These are phyloP conservation scores for Drosophila willistoni DNA, from an alignment of 1,140 invertebrate species.

Conservation along the genomic window DNA sequence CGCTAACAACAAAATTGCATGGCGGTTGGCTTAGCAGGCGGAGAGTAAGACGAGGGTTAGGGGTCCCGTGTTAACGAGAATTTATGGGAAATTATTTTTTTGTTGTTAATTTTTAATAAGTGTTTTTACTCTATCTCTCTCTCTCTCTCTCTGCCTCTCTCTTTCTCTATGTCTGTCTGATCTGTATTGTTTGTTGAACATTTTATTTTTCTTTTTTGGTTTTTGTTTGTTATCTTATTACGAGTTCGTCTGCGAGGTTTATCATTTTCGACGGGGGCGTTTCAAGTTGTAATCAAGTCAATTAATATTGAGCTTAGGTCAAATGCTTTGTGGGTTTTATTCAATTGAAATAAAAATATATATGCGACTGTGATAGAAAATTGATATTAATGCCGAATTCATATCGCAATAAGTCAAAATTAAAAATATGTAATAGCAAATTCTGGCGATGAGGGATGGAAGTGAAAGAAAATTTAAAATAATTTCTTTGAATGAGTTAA, in stretches of 20 bases:
- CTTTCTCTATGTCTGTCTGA: neutral
- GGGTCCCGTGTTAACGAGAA: constrained; percentile 67
- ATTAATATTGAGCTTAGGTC: constrained; percentile 59
- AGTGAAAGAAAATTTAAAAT: neutral
- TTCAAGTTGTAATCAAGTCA: constrained; percentile 69
- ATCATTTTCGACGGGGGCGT: constrained; percentile 27
- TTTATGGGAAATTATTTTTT: constrained; percentile 81
- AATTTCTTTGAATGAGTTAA: no score
- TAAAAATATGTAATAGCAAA: constrained; percentile 30
- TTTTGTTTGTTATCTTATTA: constrained; percentile 66
- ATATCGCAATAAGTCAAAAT: constrained; percentile 75
- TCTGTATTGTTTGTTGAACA: constrained; percentile 55
- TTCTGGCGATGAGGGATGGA: no score
- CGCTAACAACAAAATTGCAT: constrained; percentile 55
- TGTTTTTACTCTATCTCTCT: constrained; percentile 49
- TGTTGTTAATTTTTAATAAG: constrained; percentile 77
- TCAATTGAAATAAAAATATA: constrained; percentile 33
- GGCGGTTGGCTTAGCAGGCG: constrained; percentile 16
- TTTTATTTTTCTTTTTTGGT: constrained; percentile 7
- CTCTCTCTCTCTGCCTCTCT: neutral
- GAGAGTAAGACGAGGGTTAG: neutral
- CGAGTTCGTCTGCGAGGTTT: constrained; percentile 15
- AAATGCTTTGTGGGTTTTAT: constrained; percentile 56
- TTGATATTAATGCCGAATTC: constrained; percentile 70
- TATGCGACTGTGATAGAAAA: constrained; percentile 37